Percentiles rank a stretch among this genome's conserved stretches.
Evolutionary conservation across 2,888 invertebrate species (phyloP).

Genomic region (Hedychridium roseum): DNA sequence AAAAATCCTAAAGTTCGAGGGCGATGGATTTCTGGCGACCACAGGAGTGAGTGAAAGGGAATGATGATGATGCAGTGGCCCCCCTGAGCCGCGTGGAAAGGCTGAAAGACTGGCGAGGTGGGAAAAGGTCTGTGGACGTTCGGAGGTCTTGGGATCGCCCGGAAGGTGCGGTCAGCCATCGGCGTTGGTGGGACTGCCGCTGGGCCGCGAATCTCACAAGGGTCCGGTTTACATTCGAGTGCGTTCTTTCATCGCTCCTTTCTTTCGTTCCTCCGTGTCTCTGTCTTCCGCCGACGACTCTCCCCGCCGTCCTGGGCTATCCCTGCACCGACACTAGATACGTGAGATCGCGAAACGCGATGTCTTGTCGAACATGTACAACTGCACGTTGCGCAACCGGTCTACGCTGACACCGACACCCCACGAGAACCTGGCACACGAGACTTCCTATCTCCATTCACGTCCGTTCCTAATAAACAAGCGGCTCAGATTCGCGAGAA

Average conservation of each 20-base stretch:
- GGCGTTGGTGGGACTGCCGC: slow-evolving; percentile 60
- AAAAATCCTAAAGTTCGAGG: too few species aligned
- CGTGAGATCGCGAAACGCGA: slow-evolving; percentile 38
- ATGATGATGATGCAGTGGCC: too few species aligned
- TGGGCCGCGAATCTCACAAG: slow-evolving; percentile 62
- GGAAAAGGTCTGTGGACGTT: slow-evolving; percentile 28
- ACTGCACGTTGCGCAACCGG: slow-evolving; percentile 46
- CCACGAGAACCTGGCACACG: not conserved
- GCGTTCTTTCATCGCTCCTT: slow-evolving; percentile 48
- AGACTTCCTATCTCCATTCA: not conserved
- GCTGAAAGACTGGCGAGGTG: too few species aligned
- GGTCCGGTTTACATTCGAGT: slow-evolving; percentile 63
- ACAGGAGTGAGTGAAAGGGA: too few species aligned
- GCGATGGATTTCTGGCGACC: too few species aligned
- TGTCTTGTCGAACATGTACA: slow-evolving; percentile 36
- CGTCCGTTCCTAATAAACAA: too few species aligned
- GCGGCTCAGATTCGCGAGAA: too few species aligned
- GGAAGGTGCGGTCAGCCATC: slow-evolving; percentile 62
- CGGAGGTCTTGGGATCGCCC: slow-evolving; percentile 48
- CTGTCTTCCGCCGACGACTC: slow-evolving; percentile 7
- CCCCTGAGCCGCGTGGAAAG: slow-evolving; percentile 14
- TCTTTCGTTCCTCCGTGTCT: slow-evolving; percentile 32
- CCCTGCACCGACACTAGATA: slow-evolving; percentile 51
- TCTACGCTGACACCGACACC: slow-evolving; percentile 38
- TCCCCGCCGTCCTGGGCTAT: slow-evolving; percentile 16